Percentiles rank a stretch among this genome's conserved stretches.
phyloP scores from a whole-genome alignment of 2,113 vertebrate genomes.

The Neodontobutis hainanensis region DNA sequence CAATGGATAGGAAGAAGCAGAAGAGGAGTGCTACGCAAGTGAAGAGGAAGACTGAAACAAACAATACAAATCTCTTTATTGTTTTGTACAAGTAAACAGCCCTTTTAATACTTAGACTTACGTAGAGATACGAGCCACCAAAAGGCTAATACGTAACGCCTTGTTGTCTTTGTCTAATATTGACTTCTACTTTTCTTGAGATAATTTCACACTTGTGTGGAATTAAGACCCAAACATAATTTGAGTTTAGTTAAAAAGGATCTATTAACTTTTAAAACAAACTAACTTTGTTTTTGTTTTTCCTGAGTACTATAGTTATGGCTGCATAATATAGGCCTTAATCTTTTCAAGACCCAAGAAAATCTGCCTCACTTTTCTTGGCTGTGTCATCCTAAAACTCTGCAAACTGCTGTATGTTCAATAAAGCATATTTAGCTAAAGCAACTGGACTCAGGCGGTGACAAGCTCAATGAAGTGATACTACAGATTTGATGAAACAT shows the following conservation, averaged over 20 bases:
- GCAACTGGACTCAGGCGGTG: constrained; percentile 35
- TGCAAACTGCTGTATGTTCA: constrained; percentile 25
- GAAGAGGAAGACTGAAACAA: not conserved
- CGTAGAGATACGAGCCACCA: not conserved
- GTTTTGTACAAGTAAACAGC: not conserved
- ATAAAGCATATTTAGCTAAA: constrained; percentile 37
- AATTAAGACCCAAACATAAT: constrained; percentile 31
- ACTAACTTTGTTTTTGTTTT: not conserved
- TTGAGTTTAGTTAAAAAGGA: constrained; percentile 6
- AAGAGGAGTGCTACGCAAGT: not conserved
- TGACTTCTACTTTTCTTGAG: constrained; percentile 19
- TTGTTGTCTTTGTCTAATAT: constrained; percentile 28
- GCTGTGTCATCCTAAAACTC: constrained; percentile 25
- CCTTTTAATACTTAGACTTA: constrained; percentile 6
- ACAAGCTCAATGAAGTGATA: constrained; percentile 49
- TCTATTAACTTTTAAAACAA: constrained; percentile 30
- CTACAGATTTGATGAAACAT: constrained; percentile 48
- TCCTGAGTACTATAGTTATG: constrained; percentile 12
- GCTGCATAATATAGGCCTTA: not conserved
- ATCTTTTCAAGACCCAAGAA: constrained; percentile 11
- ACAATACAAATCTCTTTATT: not conserved
- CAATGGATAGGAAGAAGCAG: constrained; percentile 38
- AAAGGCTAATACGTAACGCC: constrained; percentile 1
- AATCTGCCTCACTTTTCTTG: constrained; percentile 25
- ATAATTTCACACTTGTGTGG: constrained; percentile 32